Evolutionary conservation across 2,888 invertebrate species (phyloP).

Genomic region (Iselma pallidipennis): DNA sequence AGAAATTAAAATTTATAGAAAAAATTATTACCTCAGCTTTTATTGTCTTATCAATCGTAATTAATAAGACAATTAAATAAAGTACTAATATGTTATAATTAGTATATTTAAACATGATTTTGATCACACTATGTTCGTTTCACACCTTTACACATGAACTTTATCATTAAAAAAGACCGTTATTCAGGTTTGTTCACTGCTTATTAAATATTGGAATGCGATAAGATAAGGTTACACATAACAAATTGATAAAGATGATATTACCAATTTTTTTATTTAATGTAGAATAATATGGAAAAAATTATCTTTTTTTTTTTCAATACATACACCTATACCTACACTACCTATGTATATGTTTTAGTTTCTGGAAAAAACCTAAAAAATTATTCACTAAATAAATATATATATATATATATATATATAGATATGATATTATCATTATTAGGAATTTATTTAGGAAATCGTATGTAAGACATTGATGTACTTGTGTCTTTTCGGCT

Average conservation of each 20-base stretch:
- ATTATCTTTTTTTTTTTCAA: too few species aligned
- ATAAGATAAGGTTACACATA: background rate
- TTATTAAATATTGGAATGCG: background rate
- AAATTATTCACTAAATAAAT: too few species aligned
- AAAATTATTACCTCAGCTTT: background rate
- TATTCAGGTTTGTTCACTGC: background rate
- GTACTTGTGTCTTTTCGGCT: background rate
- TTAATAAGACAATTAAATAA: background rate
- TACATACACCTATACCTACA: too few species aligned
- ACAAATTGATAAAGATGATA: background rate
- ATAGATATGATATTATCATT: too few species aligned
- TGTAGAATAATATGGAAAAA: too few species aligned
- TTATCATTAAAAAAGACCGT: constrained; percentile 3
- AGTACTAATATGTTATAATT: too few species aligned
- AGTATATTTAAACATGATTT: too few species aligned
- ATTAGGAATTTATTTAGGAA: background rate
- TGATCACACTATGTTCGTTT: background rate
- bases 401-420: too few species aligned
- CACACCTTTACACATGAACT: background rate
- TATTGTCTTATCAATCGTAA: background rate
- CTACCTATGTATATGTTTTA: too few species aligned
- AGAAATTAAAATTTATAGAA: too few species aligned
- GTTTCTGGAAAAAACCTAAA: too few species aligned
- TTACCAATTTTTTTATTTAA: too few species aligned
- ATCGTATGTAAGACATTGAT: background rate